Percentiles rank a stretch among this genome's conserved stretches.
These are phyloP conservation scores for Buceros bicornis DNA, from an alignment of 2,797 vertebrate species.

Conservation along the genomic window DNA sequence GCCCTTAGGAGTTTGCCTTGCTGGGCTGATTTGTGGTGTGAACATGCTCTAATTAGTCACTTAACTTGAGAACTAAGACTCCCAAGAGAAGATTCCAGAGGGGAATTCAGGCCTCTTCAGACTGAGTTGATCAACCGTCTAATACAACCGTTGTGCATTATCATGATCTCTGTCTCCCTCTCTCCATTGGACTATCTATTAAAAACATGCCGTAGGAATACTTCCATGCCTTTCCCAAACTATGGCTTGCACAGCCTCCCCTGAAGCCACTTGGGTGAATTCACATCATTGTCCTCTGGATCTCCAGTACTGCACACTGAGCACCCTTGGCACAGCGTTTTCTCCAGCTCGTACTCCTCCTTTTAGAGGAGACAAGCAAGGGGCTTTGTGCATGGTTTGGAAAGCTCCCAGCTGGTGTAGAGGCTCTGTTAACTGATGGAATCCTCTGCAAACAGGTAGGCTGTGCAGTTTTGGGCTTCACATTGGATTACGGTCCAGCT, in stretches of 20 bases:
- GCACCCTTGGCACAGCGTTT: neutral
- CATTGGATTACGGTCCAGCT: neutral
- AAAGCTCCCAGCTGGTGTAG: neutral
- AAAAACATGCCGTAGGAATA: neutral
- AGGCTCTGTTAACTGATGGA: neutral
- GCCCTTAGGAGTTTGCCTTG: neutral
- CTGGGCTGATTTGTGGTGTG: neutral
- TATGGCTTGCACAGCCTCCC: neutral
- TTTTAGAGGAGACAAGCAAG: neutral
- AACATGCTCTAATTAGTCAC: conserved; percentile 31
- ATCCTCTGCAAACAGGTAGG: neutral
- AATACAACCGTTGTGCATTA: neutral
- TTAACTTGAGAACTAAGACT: conserved; percentile 33
- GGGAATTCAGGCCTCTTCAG: conserved; percentile 29
- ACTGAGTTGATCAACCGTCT: neutral
- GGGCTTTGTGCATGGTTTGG: neutral
- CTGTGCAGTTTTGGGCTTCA: neutral
- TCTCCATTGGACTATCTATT: neutral
- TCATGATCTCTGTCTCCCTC: neutral
- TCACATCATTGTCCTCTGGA: neutral
- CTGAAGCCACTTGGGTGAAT: neutral
- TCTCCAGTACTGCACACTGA: neutral
- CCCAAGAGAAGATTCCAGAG: conserved; percentile 20
- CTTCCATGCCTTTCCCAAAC: neutral
- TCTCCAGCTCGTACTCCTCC: neutral